Base-by-base conservation (phyloP, 30 jellyfish, hydroid and myxozoan genomes). In the Rhopilema esculentum region DNA sequence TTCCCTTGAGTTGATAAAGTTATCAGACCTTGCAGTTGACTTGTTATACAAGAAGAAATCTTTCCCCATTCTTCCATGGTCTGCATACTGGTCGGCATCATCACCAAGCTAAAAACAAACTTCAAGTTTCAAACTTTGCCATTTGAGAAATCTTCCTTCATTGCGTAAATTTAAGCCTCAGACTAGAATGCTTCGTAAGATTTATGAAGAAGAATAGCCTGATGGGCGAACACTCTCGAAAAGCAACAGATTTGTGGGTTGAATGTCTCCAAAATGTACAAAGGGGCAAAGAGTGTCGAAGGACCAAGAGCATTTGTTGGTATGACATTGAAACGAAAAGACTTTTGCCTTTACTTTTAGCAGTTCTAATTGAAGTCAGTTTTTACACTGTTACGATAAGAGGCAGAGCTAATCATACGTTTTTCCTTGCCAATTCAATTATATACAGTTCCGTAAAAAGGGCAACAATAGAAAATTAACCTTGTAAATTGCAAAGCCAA, bases 401-500 rank as follows among this genome's bases (percentile, higher is more conserved):
- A n/a, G n/a, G n/a, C n/a, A n/a, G n/a, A n/a, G n/a, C n/a, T n/a
- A n/a, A n/a, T n/a, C n/a, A n/a, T n/a, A n/a, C n/a, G n/a, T n/a
- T n/a, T n/a, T n/a, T n/a, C n/a, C n/a, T n/a, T n/a, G n/a, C n/a
- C n/a, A n/a, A n/a, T n/a, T n/a, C n/a, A n/a, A n/a, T n/a, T n/a
- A n/a, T n/a, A n/a, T n/a, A n/a, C n/a, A n/a, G n/a, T n/a, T n/a
- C n/a, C n/a, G n/a, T n/a, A n/a, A n/a, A n/a, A n/a, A n/a, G n/a
- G n/a, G n/a, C n/a, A n/a, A n/a, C n/a, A n/a, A n/a, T n/a, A n/a
- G n/a, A n/a, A n/a, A n/a, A n/a, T 61, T 27, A 29, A 93, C 99
- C 97, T 89, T 94, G 95, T 94, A 94, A 31, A 94, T 86, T n/a
- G 97, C 66, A 66, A 94, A 94, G 1, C 99, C 99, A 85, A 94